Percentiles rank a stretch among this genome's conserved stretches.
Evolutionary conservation across 2,797 vertebrate species (phyloP).

Genomic region (Sebastes taczanowskii): DNA sequence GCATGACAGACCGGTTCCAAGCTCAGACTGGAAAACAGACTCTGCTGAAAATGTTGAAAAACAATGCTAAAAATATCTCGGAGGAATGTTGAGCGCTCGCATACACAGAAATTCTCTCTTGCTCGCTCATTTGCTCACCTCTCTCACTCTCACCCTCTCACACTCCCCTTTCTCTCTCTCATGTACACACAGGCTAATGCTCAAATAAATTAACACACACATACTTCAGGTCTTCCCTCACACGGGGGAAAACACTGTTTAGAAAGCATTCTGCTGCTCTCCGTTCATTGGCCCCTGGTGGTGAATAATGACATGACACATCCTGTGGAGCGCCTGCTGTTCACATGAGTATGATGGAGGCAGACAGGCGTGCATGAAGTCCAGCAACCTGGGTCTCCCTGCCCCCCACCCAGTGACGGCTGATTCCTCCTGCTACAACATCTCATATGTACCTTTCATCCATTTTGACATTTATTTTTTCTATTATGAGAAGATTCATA

Average conservation of each 20-base stretch:
- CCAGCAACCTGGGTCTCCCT: constrained; percentile 54
- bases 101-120: constrained; percentile 53
- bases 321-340: constrained; percentile 58
- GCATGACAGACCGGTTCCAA: constrained; percentile 21
- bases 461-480: background rate
- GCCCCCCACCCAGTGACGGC: constrained; percentile 13
- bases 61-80: constrained; percentile 74
- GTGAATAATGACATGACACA: constrained; percentile 76
- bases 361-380: constrained; percentile 65
- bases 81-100: constrained; percentile 53
- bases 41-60: constrained; percentile 38
- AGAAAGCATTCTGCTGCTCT: constrained; percentile 52
- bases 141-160: background rate
- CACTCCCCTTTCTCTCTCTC: background rate
- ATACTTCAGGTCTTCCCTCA: constrained; percentile 42
- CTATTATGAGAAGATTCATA: background rate
- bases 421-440: constrained; percentile 32
- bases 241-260: constrained; percentile 48
- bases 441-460: background rate
- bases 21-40: constrained; percentile 50
- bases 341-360: constrained; percentile 70
- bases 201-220: constrained; percentile 11
- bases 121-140: constrained; percentile 60
- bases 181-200: constrained; percentile 28
- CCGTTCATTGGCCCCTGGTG: constrained; percentile 68